A percentile compares a stretch with the other conserved stretches of the same genome.
Evolutionary conservation across 2,888 invertebrate species (phyloP).

Genomic region (Nebria brevicollis): DNA sequence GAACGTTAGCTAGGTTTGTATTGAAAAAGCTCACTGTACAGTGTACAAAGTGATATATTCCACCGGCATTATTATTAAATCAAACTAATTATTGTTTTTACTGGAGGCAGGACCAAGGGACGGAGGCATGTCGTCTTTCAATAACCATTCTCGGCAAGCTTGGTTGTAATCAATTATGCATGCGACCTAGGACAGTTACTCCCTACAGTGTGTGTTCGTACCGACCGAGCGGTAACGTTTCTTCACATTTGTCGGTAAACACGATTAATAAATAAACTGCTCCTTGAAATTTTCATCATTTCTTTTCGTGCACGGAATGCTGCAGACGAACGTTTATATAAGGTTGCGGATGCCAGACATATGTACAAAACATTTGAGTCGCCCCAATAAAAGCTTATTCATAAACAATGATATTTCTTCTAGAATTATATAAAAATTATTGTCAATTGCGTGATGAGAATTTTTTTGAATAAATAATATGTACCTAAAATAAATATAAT

Average conservation of each 20-base stretch:
- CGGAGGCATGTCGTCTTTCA: not conserved
- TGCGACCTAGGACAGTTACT: not conserved
- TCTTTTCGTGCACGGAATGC: slow-evolving; percentile 7
- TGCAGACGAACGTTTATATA: not conserved
- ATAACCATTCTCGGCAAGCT: slow-evolving; percentile 1
- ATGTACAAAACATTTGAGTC: not conserved
- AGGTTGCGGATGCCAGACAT: not conserved
- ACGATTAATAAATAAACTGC: slow-evolving; percentile 27
- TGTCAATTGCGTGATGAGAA: no score
- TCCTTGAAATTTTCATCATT: slow-evolving; percentile 25
- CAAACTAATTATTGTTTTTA: not conserved
- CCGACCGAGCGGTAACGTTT: slow-evolving; percentile 1
- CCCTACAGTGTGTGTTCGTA: not conserved
- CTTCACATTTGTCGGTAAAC: slow-evolving; percentile 17
- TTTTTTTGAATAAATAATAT: no score
- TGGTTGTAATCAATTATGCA: not conserved
- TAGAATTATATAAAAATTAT: no score
- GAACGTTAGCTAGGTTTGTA: not conserved
- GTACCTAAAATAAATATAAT: no score
- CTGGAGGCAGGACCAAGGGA: not conserved
- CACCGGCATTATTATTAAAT: not conserved
- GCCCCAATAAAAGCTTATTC: no score
- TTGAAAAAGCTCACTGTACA: not conserved
- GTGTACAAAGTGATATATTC: not conserved
- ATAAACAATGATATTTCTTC: no score